Percentiles rank a stretch among this genome's conserved stretches.
Conservation (phyloP, 2,797 vertebrate genomes). For the Podarcis siculus region DNA sequence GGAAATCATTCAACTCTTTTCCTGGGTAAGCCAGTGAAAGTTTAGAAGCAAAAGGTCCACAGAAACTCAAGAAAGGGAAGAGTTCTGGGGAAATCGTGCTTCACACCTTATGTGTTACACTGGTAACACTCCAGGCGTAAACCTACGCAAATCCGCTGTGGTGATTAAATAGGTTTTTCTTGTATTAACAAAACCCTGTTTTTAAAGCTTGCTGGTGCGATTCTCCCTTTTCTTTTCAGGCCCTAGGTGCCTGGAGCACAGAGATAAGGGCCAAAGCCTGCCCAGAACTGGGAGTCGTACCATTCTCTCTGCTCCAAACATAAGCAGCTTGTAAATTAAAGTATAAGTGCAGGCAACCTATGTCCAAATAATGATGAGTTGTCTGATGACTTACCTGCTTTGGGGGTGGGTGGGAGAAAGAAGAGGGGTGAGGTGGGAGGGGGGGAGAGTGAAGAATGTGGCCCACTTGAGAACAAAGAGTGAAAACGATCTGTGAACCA, state of each 20-base stretch:
- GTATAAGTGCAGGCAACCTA: background rate
- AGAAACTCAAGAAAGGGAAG: conserved; percentile 45
- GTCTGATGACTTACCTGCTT: background rate
- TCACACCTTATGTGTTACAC: conserved; percentile 40
- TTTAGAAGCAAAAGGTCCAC: conserved; percentile 49
- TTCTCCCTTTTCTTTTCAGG: background rate
- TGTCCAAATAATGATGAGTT: background rate
- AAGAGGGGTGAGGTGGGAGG: background rate
- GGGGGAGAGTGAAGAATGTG: background rate
- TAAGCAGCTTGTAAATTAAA: background rate
- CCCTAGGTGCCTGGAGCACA: background rate
- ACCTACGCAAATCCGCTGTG: background rate
- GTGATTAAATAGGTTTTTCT: background rate
- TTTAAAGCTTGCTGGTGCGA: background rate
- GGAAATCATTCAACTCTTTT: conserved; percentile 11
- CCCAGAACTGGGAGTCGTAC: background rate
- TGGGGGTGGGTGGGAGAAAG: background rate
- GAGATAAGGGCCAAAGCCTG: background rate
- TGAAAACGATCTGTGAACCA: background rate
- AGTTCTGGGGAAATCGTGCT: conserved; percentile 39
- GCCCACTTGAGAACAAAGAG: background rate
- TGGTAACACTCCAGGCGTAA: background rate
- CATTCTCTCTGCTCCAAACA: background rate
- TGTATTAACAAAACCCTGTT: conserved; percentile 1
- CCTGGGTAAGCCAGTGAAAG: conserved; percentile 42